Evolutionary conservation across 2,888 invertebrate species (phyloP).

Genomic region (Epistrophe eligans): DNA sequence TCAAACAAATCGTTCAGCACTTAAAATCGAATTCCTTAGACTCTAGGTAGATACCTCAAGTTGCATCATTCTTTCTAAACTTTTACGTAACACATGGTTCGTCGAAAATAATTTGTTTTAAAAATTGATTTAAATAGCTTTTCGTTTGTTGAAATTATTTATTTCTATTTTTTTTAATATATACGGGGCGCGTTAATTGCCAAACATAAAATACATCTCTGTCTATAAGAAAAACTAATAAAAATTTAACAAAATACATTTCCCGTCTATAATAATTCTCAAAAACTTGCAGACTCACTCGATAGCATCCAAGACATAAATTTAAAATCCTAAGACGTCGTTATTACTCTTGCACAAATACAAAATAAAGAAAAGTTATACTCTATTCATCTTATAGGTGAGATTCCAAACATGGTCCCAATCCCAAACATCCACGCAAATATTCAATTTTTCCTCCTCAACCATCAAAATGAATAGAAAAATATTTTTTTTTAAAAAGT

Average conservation of each 20-base stretch:
- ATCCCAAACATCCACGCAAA: slow-evolving; percentile 68
- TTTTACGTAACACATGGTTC: not conserved
- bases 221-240: slow-evolving; percentile 4
- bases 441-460: not conserved
- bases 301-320: slow-evolving; percentile 55
- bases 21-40: not conserved
- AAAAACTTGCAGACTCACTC: not conserved
- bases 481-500: slow-evolving; percentile 6
- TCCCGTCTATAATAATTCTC: slow-evolving; percentile 25
- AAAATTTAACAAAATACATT: slow-evolving; percentile 12
- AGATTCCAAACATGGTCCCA: slow-evolving; percentile 48
- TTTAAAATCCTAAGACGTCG: slow-evolving; percentile 52
- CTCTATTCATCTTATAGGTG: slow-evolving; percentile 38
- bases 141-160: not conserved
- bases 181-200: slow-evolving; percentile 15
- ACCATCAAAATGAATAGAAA: slow-evolving; percentile 37
- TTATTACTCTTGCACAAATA: slow-evolving; percentile 39
- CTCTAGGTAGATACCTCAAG: not conserved
- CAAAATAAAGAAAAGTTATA: slow-evolving; percentile 16
- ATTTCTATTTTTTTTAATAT: not conserved
- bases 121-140: not conserved
- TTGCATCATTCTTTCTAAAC: not conserved
- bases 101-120: not conserved
- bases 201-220: not conserved
- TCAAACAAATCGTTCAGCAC: slow-evolving; percentile 2